Conservation (phyloP, 2,888 invertebrate genomes). For the Cephus nigrinus region DNA sequence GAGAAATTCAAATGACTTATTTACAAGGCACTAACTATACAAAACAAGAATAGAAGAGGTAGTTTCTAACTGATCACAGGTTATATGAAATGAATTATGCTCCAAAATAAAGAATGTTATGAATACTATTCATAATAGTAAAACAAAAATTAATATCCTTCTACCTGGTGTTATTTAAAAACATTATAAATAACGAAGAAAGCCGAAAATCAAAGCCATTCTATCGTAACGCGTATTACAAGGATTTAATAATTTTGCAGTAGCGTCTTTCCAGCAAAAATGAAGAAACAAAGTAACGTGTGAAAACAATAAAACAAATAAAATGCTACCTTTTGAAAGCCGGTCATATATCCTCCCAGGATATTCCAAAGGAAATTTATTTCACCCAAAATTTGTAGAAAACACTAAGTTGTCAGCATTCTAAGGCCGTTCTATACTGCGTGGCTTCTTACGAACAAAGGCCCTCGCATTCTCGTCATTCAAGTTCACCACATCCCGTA, state of each 20-base stretch:
- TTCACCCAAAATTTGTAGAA: conserved; percentile 4
- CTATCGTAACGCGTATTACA: background rate
- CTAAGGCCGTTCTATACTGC: conserved; percentile 40
- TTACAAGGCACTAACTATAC: too few relatives aligned
- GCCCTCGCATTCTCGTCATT: conserved; percentile 45
- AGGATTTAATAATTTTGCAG: background rate
- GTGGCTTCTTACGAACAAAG: conserved; percentile 41
- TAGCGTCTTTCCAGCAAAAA: background rate
- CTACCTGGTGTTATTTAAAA: background rate
- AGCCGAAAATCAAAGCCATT: background rate
- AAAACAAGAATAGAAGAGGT: background rate
- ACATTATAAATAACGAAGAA: background rate
- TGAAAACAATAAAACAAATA: background rate
- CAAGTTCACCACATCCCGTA: conserved; percentile 39
- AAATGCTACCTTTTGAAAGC: background rate
- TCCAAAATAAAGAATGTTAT: background rate
- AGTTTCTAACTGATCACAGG: background rate
- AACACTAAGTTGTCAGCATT: background rate
- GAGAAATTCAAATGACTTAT: background rate
- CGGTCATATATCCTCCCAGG: background rate
- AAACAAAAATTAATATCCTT: background rate
- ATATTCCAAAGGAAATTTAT: background rate
- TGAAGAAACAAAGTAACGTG: background rate
- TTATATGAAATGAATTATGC: background rate
- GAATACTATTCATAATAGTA: background rate